A percentile compares a stretch with the other conserved stretches of the same genome.
Conservation (phyloP, 2,113 vertebrate genomes). For the Grammomys dolichurus region DNA sequence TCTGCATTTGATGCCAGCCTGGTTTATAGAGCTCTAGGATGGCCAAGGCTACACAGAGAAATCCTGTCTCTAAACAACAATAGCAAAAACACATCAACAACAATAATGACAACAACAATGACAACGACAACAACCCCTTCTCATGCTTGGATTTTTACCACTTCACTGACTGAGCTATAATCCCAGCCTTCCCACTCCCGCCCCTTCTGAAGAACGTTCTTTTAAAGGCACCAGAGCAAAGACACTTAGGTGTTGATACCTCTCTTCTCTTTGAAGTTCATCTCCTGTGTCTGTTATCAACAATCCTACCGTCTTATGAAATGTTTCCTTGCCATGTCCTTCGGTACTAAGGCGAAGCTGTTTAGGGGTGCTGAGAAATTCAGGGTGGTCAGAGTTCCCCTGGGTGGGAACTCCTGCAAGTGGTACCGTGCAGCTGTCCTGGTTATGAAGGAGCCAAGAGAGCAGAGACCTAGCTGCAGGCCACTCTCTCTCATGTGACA, state of each 20-base stretch:
- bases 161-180: neutral
- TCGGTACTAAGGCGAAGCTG: neutral
- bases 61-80: neutral
- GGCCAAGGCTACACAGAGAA: neutral
- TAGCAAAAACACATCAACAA: too few relatives aligned
- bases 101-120: too few relatives aligned
- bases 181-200: neutral
- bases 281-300: neutral
- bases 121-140: too few relatives aligned
- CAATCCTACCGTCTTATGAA: neutral
- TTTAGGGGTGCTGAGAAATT: neutral
- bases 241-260: neutral
- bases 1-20: neutral
- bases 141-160: neutral
- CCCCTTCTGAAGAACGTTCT: neutral
- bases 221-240: neutral
- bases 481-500: fast-evolving
- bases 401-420: neutral
- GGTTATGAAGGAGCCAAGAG: neutral
- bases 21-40: neutral
- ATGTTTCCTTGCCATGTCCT: neutral
- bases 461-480: neutral
- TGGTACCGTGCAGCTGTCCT: neutral
- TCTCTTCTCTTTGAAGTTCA: neutral
- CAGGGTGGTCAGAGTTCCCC: neutral